Percentiles rank a stretch among this genome's conserved stretches.
phyloP scores from a whole-genome alignment of 2,113 vertebrate species.

The Canis aureus region DNA sequence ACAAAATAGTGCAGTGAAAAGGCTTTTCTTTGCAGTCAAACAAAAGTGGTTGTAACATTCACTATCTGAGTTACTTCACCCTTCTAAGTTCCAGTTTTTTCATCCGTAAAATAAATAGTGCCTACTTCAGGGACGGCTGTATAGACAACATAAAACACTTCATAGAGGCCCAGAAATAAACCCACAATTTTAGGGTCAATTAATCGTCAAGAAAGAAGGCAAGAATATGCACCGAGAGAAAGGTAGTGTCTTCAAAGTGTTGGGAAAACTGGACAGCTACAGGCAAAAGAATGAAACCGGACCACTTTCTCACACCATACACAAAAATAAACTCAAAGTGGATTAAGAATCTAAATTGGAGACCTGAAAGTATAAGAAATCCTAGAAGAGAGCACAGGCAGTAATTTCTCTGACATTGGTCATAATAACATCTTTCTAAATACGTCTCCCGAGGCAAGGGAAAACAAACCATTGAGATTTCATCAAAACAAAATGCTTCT shows the following conservation, averaged over 20 bases:
- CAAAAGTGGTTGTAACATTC: not conserved
- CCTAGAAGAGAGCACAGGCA: not conserved
- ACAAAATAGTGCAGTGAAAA: not conserved
- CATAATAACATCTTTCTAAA: not conserved
- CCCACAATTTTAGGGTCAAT: not conserved
- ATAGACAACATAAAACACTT: not conserved
- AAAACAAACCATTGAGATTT: not conserved
- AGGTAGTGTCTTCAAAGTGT: not conserved
- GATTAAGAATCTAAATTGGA: not conserved
- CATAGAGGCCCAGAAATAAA: not conserved
- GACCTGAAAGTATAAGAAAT: not conserved
- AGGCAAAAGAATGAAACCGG: not conserved
- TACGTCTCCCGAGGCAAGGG: not conserved
- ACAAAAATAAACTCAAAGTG: not conserved
- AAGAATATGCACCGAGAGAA: not conserved
- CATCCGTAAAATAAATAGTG: constrained; percentile 15
- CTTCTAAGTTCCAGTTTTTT: constrained; percentile 49
- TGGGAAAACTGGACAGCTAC: not conserved
- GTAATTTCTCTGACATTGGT: not conserved
- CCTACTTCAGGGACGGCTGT: not conserved
- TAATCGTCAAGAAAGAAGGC: not conserved
- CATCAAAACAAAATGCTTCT: not conserved
- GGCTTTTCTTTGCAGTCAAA: not conserved
- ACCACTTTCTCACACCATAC: not conserved
- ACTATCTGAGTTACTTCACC: not conserved